Conservation (phyloP, 35 echinoderm and acorn worm genomes). For the Apostichopus parvimensis region DNA sequence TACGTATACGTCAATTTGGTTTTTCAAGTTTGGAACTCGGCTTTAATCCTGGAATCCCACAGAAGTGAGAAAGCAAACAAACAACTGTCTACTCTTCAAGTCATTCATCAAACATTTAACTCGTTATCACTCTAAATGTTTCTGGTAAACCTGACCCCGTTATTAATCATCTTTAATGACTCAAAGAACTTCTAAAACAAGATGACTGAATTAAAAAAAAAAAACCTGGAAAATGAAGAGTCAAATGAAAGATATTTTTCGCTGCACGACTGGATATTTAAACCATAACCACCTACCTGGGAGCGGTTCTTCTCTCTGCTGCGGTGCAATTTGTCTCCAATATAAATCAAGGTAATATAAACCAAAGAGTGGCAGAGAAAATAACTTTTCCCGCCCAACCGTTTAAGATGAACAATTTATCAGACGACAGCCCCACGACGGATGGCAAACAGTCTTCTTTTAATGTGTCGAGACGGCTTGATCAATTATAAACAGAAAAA, state of each 20-base stretch:
- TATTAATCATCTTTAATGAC: too few species aligned
- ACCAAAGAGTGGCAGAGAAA: constrained; percentile 20
- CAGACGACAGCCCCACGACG: background rate
- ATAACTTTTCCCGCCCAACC: background rate
- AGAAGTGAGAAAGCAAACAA: constrained; percentile 14
- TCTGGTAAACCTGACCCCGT: too few species aligned
- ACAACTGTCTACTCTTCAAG: background rate
- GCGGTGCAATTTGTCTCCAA: background rate
- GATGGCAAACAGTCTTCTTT: too few species aligned
- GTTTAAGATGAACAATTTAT: background rate
- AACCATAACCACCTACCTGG: too few species aligned
- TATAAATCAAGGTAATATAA: constrained; percentile 15
- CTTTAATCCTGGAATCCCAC: too few species aligned
- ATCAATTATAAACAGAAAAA: too few species aligned
- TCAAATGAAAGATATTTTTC: background rate
- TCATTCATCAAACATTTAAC: background rate
- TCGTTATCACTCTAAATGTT: background rate
- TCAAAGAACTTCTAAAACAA: too few species aligned
- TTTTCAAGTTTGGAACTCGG: too few species aligned
- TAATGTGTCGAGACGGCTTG: too few species aligned
- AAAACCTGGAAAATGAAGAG: background rate
- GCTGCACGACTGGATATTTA: too few species aligned
- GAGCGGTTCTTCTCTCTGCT: background rate
- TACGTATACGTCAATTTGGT: too few species aligned
- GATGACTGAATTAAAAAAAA: too few species aligned